Percentiles rank a stretch among this genome's conserved stretches.
Evolutionary conservation across 1,140 invertebrate species (phyloP).

Genomic region (Aphis gossypii): DNA sequence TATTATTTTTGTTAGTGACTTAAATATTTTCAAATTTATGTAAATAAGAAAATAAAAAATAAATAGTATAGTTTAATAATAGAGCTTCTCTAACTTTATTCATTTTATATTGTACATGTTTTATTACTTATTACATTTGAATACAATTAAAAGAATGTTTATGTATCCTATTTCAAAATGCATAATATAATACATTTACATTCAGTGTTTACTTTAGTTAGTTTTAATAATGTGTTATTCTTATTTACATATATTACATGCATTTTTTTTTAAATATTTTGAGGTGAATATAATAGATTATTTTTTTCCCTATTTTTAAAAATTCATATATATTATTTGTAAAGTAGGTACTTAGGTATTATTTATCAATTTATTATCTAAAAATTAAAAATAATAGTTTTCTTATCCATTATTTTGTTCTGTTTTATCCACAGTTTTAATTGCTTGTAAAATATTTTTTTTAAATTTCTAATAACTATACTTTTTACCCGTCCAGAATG

Average conservation of each 20-base stretch:
- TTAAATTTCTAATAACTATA: too few relatives aligned
- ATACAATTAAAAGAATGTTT: not conserved
- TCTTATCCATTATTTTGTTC: too few relatives aligned
- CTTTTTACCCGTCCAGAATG: too few relatives aligned
- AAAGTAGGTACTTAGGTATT: too few relatives aligned
- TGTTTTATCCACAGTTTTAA: too few relatives aligned
- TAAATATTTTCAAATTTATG: too few relatives aligned
- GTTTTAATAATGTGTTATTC: too few relatives aligned
- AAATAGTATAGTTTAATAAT: not conserved
- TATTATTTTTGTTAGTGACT: constrained; percentile 33
- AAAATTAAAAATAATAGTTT: too few relatives aligned
- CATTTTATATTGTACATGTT: not conserved
- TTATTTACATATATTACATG: too few relatives aligned
- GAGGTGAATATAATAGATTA: not conserved
- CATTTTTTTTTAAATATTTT: not conserved
- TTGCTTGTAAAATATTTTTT: too few relatives aligned
- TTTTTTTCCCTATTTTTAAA: not conserved
- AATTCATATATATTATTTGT: too few relatives aligned
- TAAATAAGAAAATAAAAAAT: not conserved
- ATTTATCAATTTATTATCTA: too few relatives aligned
- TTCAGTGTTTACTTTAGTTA: not conserved
- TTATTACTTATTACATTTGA: not conserved
- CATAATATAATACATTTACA: not conserved
- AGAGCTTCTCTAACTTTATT: not conserved
- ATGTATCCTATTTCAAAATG: not conserved